Evolutionary conservation across 2,113 vertebrate species (phyloP), one percentile per base, ranked within the genome.

Genomic region (Menidia beryllina): DNA sequence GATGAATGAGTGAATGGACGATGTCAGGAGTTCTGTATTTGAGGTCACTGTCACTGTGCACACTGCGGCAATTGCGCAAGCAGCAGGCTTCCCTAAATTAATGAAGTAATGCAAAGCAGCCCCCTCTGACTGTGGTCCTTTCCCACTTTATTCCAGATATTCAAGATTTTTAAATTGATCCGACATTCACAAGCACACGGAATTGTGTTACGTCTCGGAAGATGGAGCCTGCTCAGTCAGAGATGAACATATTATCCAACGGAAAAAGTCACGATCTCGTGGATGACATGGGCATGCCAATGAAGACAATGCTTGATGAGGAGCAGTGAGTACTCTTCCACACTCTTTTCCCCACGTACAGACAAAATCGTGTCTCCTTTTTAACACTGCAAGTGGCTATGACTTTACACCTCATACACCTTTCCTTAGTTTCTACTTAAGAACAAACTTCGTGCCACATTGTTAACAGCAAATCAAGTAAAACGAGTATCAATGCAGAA

Each of bases 161-260:
- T 66, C 36, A 50, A 51, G 38, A 51, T 26, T 27, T n/a, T 68
- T 68, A 67, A 77, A 60, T 63, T 52, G 14, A 23, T 65, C 34
- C 52, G 7, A 24, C n/a, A 45, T 14, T 19, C 36, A 26, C 58
- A 51, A 19, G 34, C 24, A 54, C 21, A 23, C 62, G 41, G 60
- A 71, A 66, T 9, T 52, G 54, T 5, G 36, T 14, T 25, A 57
- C 11, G 68, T 26, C 57, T 59, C 77, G 55, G 54, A 81, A 5
- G 71, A 94, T 94, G 93, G 92, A 94, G 17, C 55, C 81, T 2
- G 51, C 85, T 52, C 77, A 93, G 69, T 93, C 94, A 56, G 94
- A 94, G 79, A 92, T 89, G 87, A 94, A 88, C 69, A 91, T 94
- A 69, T 75, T 94, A 36, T 79, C 91, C 71, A 94, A 94, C 0